A percentile compares a stretch with the other conserved stretches of the same genome.
Conservation (phyloP, 1,140 invertebrate species). For the Paraescarpia echinospica region DNA sequence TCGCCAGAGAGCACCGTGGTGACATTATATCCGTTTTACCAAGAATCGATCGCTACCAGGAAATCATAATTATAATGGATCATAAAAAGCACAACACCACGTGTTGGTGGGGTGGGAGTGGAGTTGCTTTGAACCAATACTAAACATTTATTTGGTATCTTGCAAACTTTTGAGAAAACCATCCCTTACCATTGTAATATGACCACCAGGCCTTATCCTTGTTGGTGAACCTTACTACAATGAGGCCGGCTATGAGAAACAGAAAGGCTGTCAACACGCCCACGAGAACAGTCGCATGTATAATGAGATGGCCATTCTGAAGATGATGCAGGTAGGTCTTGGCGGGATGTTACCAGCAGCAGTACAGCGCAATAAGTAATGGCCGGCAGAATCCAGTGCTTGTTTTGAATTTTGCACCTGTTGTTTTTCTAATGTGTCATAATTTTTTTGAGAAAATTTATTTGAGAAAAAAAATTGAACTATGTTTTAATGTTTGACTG, state of each 20-base stretch:
- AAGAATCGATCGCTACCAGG: no score
- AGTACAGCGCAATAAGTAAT: background rate
- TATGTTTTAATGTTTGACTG: no score
- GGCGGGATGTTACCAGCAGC: background rate
- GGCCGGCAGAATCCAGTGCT: background rate
- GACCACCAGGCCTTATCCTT: conserved; percentile 73
- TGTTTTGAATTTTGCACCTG: conserved; percentile 6
- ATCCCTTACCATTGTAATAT: background rate
- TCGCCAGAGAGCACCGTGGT: no score
- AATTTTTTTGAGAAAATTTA: no score
- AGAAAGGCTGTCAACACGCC: conserved; percentile 85
- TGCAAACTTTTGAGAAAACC: background rate
- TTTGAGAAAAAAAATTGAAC: no score
- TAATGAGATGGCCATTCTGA: conserved; percentile 93
- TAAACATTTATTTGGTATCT: no score
- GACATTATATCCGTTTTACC: no score
- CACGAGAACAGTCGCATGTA: conserved; percentile 94
- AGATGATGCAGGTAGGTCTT: conserved; percentile 71
- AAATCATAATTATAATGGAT: no score
- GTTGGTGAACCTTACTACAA: conserved; percentile 94
- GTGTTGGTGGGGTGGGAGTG: no score
- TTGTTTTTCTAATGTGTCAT: no score
- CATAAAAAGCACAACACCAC: no score
- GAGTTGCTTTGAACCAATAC: no score
- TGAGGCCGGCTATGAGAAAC: conserved; percentile 93